Conservation (phyloP, 2,113 vertebrate genomes). For the Ursus arctos region DNA sequence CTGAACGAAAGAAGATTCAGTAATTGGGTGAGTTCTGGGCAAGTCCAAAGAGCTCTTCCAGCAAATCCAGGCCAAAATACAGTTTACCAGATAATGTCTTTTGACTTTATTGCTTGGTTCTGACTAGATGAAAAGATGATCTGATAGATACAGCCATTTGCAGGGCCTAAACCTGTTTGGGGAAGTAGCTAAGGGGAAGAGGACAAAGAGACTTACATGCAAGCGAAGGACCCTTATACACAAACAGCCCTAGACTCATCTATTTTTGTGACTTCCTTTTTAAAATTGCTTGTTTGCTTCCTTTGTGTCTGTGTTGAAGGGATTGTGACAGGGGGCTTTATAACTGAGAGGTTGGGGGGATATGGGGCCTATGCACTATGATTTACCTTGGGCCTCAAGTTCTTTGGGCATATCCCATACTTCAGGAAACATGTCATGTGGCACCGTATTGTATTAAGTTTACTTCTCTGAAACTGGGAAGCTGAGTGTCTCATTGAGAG, state of each 20-base stretch:
- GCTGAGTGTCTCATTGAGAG: not conserved
- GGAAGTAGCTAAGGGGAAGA: not conserved
- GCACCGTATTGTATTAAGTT: not conserved
- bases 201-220: not conserved
- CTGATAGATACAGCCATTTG: not conserved
- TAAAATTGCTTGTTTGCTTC: not conserved
- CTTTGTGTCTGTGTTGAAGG: not conserved
- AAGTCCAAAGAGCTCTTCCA: constrained; percentile 4
- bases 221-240: not conserved
- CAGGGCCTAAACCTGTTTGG: not conserved
- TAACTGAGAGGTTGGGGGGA: not conserved
- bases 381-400: not conserved
- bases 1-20: not conserved
- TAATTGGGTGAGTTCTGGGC: not conserved
- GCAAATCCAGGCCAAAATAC: not conserved
- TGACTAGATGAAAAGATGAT: not conserved
- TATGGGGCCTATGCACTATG: not conserved
- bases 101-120: not conserved
- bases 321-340: not conserved
- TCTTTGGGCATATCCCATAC: not conserved
- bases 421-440: not conserved
- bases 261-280: not conserved
- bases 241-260: not conserved
- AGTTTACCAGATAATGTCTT: constrained; percentile 8
- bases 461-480: not conserved